Evolutionary conservation across 2,113 vertebrate species (phyloP).

Genomic region (Picathartes gymnocephalus): DNA sequence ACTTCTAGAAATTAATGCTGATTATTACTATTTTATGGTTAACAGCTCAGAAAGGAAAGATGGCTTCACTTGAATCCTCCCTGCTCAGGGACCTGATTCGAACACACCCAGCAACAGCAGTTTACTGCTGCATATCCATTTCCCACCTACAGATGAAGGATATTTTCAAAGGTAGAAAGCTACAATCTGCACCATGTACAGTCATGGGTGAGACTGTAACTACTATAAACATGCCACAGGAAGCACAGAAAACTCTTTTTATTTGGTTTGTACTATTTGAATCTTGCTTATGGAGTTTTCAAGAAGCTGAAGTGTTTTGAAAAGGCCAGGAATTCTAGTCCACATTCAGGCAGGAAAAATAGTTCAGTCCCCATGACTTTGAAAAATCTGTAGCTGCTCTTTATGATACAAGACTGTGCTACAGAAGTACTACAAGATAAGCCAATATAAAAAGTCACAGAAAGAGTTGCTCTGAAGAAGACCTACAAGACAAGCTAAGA

Average conservation of each 20-base stretch:
- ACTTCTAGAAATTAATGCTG: neutral
- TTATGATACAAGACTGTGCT: neutral
- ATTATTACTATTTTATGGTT: neutral
- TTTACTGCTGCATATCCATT: neutral
- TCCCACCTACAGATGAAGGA: neutral
- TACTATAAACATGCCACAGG: fast-evolving
- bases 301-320: neutral
- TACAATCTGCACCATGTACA: neutral
- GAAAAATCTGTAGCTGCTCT: neutral
- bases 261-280: neutral
- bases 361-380: neutral
- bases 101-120: neutral
- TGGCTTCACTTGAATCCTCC: neutral
- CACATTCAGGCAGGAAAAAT: neutral
- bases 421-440: neutral
- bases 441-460: neutral
- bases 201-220: neutral
- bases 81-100: neutral
- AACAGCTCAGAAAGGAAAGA: neutral
- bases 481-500: neutral
- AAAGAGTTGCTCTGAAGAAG: neutral
- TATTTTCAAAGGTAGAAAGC: neutral
- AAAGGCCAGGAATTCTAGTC: neutral
- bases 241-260: neutral
- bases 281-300: neutral